A percentile compares a stretch with the other conserved stretches of the same genome.
phyloP scores from a whole-genome alignment of 2,113 vertebrate genomes.

The Ardeotis arabs region DNA sequence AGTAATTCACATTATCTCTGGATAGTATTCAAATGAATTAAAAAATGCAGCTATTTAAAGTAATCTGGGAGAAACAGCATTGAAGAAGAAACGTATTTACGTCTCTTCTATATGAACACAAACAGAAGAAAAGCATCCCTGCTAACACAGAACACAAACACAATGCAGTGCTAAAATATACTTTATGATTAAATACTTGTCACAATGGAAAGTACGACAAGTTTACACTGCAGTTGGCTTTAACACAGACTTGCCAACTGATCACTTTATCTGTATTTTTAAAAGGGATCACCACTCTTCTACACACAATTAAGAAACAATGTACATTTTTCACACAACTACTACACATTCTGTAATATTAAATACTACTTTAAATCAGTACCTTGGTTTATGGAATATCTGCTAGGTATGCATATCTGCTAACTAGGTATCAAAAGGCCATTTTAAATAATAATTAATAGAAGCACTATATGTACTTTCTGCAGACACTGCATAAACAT shows the following conservation, averaged over 20 bases:
- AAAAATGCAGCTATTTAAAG: not conserved
- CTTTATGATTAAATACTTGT: not conserved
- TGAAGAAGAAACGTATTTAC: not conserved
- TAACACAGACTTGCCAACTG: not conserved
- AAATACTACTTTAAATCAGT: slow-evolving; percentile 53
- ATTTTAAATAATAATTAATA: slow-evolving; percentile 61
- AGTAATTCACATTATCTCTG: not conserved
- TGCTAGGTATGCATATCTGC: not conserved
- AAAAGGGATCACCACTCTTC: not conserved
- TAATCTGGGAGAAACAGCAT: not conserved
- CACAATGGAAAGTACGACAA: not conserved
- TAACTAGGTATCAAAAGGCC: slow-evolving; percentile 51
- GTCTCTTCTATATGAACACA: not conserved
- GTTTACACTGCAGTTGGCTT: not conserved
- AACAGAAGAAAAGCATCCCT: not conserved
- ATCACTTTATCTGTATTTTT: not conserved
- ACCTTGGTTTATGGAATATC: slow-evolving; percentile 15
- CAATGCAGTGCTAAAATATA: not conserved
- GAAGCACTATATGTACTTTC: slow-evolving; percentile 32
- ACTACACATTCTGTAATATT: slow-evolving; percentile 20
- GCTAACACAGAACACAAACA: not conserved
- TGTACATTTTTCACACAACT: slow-evolving; percentile 23
- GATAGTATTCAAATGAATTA: not conserved
- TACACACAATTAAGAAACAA: slow-evolving; percentile 39
- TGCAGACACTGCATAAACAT: not conserved